Base-by-base conservation (phyloP, 2,888 invertebrate genomes). In the Dasysyrphus albostriatus region DNA sequence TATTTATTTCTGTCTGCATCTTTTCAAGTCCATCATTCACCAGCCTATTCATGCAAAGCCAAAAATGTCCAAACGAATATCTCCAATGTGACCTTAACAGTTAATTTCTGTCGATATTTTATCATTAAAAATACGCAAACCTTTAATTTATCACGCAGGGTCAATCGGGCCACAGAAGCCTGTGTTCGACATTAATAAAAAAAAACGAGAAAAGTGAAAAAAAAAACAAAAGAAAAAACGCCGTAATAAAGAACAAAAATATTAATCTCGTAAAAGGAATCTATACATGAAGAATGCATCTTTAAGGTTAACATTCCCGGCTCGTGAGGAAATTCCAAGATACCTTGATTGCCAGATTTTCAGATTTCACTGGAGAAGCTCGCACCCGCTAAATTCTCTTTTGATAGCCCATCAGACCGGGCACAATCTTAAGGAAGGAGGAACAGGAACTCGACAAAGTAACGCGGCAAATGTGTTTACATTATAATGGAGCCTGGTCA, bases 51-150 rank as follows among this genome's bases (percentile, higher is more conserved):
- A 87, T 76, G 87, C 87, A 83, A 74, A 39, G 63, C 67, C 51
- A 58, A 51, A 49, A 77, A 81, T 61, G 59, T 67, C 74, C 65
- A 77, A 85, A 85, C 59, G 49, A 69, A 82, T 74, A 47, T 51
- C 65, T 72, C 65, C 70, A 77, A 75, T 87, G 72, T 87, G 78
- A 78, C 87, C 83, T 78, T 87, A 87, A 87, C 82, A 79, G 87
- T 87, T 87, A 87, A 87, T 87, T 87, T 87, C 87, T 87, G 87
- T 83, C 87, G 87, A 87, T 87, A 87, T 87, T 87, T 87, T 83
- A 83, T 83, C 83, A 72, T 87, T 82, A 83, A 82, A 85, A 75
- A 67, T 72, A 83, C 78, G 83, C 82, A 59, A 83, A 83, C 87
- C 83, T 74, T 87, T 87, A 87, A 87, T 87, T 87, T 87, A 87